These are phyloP conservation scores for Metopolophium dirhodum DNA, from an alignment of 1,140 invertebrate species.

Conservation along the genomic window DNA sequence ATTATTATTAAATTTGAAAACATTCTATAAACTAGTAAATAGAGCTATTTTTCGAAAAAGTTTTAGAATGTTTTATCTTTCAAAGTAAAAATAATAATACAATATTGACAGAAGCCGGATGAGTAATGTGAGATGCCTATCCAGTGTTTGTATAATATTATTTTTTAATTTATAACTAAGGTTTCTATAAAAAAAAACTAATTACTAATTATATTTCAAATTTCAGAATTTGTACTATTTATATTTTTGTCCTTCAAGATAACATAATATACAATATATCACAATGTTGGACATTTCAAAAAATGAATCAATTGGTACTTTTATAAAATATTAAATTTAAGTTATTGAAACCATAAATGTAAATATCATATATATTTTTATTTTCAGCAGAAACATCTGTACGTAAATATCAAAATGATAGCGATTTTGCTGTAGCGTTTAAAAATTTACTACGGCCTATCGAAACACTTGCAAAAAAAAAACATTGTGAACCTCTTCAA, in stretches of 20 bases:
- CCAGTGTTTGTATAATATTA: neutral
- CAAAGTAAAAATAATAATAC: no score
- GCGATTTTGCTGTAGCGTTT: constrained; percentile 54
- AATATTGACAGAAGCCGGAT: no score
- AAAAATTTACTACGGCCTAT: constrained; percentile 46
- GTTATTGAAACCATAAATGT: no score
- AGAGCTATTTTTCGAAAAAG: no score
- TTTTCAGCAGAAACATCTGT: neutral
- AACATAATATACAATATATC: neutral
- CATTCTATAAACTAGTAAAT: no score
- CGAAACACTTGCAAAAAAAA: neutral
- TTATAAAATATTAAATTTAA: neutral
- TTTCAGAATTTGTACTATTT: neutral
- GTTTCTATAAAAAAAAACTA: neutral
- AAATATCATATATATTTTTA: neutral
- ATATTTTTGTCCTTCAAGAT: neutral
- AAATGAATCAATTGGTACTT: neutral
- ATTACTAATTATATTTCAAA: neutral
- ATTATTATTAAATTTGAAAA: no score
- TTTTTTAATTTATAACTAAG: neutral
- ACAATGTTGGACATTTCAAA: neutral
- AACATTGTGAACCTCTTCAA: constrained; percentile 36
- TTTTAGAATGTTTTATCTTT: no score
- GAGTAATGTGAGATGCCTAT: no score
- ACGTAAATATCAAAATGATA: constrained; percentile 47